Evolutionary conservation across 2,888 invertebrate genomes (phyloP), one percentile per base, ranked within the genome.

Genomic region (Sphaeridia pumilis): DNA sequence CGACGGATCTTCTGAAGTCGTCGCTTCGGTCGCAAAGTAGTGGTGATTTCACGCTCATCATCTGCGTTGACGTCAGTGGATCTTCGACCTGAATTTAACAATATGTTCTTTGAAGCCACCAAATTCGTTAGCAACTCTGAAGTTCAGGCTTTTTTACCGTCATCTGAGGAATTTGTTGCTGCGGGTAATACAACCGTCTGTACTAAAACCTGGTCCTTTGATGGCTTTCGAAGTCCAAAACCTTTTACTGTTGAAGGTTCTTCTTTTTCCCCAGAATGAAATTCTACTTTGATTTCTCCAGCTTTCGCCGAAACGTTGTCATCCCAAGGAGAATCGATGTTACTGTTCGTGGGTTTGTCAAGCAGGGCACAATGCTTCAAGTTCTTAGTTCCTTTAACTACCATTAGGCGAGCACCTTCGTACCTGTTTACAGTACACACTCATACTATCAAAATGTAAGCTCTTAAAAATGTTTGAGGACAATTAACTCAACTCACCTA

Each of bases 381-480:
- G 68, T 81, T 81, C 65, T 80, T 80, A 44, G 83, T 84, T 7
- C 86, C 88, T 70, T 83, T 80, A 0, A 87, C 85, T 2, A 88
- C 83, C 65, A 88, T 73, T 66, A 88, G 80, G 54, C 84, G 79
- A 0, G 87, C 82, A 17, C 87, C 87, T 63, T 81, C 78, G 68
- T 66, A 70, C 57, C 70, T 70, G 52, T n/a, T n/a, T n/a, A n/a
- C n/a, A n/a, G n/a, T n/a, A n/a, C n/a, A n/a, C n/a, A n/a, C n/a
- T n/a, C n/a, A n/a, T n/a, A n/a, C n/a, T n/a, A 7, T 14, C 31
- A 10, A 14, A 31, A 10, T 31, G 31, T 14, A 14, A 31, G 14
- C 31, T 31, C 14, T 14, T 14, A 31, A 7, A 31, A n/a, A n/a
- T n/a, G n/a, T n/a, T n/a, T n/a, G n/a, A n/a, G n/a, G n/a, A n/a